Evolutionary conservation across 64 coral and sea anemone species (phyloP), one percentile per base, ranked within the genome.

Genomic region (Montipora efflorescens): DNA sequence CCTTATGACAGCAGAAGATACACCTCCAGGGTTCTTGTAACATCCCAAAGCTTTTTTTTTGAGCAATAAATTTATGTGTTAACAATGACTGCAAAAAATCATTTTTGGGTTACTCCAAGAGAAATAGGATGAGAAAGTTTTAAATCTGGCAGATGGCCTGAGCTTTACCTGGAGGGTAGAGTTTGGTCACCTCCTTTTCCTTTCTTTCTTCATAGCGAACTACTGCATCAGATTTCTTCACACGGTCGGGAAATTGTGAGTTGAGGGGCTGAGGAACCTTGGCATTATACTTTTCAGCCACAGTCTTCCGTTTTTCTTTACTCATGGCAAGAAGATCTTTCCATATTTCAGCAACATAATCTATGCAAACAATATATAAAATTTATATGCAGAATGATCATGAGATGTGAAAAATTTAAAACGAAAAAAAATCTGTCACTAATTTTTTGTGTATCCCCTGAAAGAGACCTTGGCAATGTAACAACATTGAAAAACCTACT

Each of bases 241-340:
- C 74, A 44, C 74, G 22, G 74, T 47, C 74, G 0, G 74, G 74
- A 46, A 76, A 76, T 46, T 76, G 74, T 46, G 22, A 46, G 74
- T 76, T 76, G 74, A 76, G 74, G 7, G 74, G 74, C 36, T 76
- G 23, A 44, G 74, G 74, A 44, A 76, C 74, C 10, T 46, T 76
- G 22, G 74, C 74, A 44, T 8, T 46, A 46, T 3, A 76, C 74
- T 76, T 76, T 46, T 76, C 74, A 76, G 22, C 74, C 13, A 76
- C 74, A 44, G 0, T 47, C 74, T 76, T 76, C 74, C 22, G 22
- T 76, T 76, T 46, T 76, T 36, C 74, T 46, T 76, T 46, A 44
- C 8, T 36, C 74, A 76, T 76, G 74, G 0, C 22, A 15, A 76
- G 74, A 46, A 76, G 74, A 76, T 76, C 43, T 46, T 76, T 6